These are phyloP conservation scores for Loxodonta africana DNA, from an alignment of 2,113 vertebrate species.

Conservation along the genomic window DNA sequence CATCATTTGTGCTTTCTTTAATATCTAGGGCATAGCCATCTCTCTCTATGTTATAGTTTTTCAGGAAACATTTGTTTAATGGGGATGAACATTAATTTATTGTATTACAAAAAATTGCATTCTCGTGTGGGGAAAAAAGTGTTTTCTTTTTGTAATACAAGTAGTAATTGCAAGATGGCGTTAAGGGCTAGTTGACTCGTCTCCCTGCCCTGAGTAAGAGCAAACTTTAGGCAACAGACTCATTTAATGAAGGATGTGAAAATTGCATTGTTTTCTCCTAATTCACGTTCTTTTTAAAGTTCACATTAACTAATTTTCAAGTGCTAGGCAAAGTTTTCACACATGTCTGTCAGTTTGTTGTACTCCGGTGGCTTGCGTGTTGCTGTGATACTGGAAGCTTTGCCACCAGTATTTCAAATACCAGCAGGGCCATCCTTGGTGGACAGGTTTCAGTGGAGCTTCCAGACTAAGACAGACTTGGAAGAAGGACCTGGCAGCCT, in stretches of 20 bases:
- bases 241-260: not conserved
- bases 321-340: not conserved
- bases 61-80: not conserved
- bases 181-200: not conserved
- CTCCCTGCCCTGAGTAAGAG: not conserved
- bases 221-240: not conserved
- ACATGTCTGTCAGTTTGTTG: too few relatives aligned
- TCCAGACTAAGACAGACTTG: too few relatives aligned
- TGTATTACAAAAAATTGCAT: not conserved
- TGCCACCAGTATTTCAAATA: too few relatives aligned
- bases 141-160: not conserved
- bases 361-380: too few relatives aligned
- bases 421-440: too few relatives aligned
- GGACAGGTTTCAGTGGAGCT: too few relatives aligned
- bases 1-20: constrained; percentile 7
- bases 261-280: not conserved
- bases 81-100: not conserved
- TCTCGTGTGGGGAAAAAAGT: not conserved
- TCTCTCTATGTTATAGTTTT: not conserved
- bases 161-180: not conserved
- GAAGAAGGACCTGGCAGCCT: too few relatives aligned
- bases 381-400: too few relatives aligned
- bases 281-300: not conserved
- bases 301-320: not conserved
- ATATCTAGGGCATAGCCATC: not conserved